Evolutionary conservation across 2,888 invertebrate genomes (phyloP), one percentile per base, ranked within the genome.

Genomic region (Drosophila maculinotata): DNA sequence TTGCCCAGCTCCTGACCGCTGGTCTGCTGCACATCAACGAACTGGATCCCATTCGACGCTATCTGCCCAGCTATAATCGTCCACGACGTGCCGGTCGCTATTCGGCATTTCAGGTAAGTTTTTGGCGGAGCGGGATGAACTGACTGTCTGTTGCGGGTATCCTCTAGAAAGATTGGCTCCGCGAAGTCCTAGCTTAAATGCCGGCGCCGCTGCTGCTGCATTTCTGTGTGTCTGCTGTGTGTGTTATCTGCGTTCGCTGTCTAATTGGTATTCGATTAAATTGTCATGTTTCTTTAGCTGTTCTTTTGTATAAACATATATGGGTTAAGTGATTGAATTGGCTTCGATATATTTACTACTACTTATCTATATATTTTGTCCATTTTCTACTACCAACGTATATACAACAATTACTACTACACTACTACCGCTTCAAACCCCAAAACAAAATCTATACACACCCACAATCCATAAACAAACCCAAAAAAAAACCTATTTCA

Each of bases 21-120:
- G 96, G 97, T 0, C 92, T 99, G 65, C 92, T 99, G 53, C 97
- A 98, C 90, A 95, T 98, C 30, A 98, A 97, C 89, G 99, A 99
- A 92, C 92, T 99, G 67, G 99, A 99, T 92, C 98, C 98, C 0
- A 97, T 99, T 75, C 93, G 98, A 44, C 94, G 99, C 28, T 98
- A 99, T 92, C 92, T 99, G 79, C 99, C 99, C 0, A 98, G 98
- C 0, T 98, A 98, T 90, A 98, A 98, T 91, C 93, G 99, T 42
- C 99, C 99, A 0, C 93, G 97, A 33, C 95, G 96, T 87, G 97
- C 96, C 48, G 97, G 97, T 39, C 93, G 99, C 69, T 99, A 99
- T 92, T 99, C 99, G 0, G 98, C 98, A 20, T 99, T 99, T 92
- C 99, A 99, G 95, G 99, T 97, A 92, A 86, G 88, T 82, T 71